Evolutionary conservation across 2,888 invertebrate genomes (phyloP).

Genomic region (Cephus spinipes): DNA sequence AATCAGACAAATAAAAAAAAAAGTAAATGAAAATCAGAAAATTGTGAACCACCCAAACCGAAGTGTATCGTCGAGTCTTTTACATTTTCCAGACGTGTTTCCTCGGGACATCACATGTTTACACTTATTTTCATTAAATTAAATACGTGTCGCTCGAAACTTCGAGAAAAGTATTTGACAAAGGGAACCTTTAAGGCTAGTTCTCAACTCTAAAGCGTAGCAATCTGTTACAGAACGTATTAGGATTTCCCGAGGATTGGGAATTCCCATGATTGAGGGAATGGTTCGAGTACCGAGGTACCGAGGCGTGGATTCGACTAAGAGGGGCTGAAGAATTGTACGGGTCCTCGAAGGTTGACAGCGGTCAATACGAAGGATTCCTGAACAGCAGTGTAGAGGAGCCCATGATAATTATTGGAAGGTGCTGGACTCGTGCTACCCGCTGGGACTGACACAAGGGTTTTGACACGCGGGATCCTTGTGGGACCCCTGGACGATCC

Average conservation of each 20-base stretch:
- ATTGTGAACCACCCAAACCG: too few species aligned
- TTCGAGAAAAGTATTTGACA: not conserved
- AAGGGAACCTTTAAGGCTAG: not conserved
- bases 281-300: not conserved
- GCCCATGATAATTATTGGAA: not conserved
- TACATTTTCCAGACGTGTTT: not conserved
- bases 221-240: not conserved
- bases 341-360: not conserved
- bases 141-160: not conserved
- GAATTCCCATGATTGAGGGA: not conserved
- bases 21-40: too few species aligned
- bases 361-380: not conserved
- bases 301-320: not conserved
- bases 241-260: not conserved
- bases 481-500: constrained; percentile 37
- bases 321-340: not conserved
- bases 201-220: not conserved
- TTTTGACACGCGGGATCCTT: constrained; percentile 36
- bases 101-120: not conserved
- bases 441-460: constrained; percentile 40
- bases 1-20: not conserved
- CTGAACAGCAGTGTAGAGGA: not conserved
- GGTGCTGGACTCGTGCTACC: constrained; percentile 19
- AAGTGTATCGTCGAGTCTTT: too few species aligned
- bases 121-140: not conserved